Evolutionary conservation across 2,113 vertebrate species (phyloP), one percentile per base, ranked within the genome.

Genomic region (Eudorcas thomsonii): DNA sequence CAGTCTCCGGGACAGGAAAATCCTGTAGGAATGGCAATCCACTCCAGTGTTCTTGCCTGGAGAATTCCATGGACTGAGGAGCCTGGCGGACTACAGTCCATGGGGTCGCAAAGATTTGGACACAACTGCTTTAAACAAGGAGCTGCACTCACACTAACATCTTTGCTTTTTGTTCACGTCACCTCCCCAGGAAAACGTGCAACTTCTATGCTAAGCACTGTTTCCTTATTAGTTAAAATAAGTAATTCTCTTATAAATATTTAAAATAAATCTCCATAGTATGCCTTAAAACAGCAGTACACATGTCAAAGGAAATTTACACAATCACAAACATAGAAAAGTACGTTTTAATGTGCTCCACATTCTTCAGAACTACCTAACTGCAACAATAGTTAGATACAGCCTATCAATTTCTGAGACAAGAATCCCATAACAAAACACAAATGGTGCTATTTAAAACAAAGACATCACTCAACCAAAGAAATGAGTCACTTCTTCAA

Each of bases 241-340:
- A 97, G 36, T 62, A 96, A 94, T 80, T 93, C 10, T 82, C 71
- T 94, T 39, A 98, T 74, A 92, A 98, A 96, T 97, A 98, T 92
- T 96, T 93, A 95, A 97, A 96, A 77, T 26, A 74, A 67, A 85
- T 95, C 64, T 96, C 33, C 54, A 86, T 64, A 86, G 64, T 84
- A 50, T 91, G 45, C 12, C 87, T 94, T 96, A 96, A 87, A 74
- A 93, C 62, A 96, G 45, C 33, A 84, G 23, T 77, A 62, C 4
- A 96, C 17, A 96, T 67, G 96, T 39, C 62, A 92, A 97, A 86
- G 30, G 89, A 91, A 92, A 91, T 64, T 88, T 89, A n/a, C 84
- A 21, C 3, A 28, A 89, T 80, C 33, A 90, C 15, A 59, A 89
- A 91, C 59, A 91, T 57, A 60, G 67, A 84, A 85, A 96, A 96